Evolutionary conservation across 2,888 invertebrate genomes (phyloP), one percentile per base, ranked within the genome.

Genomic region (Epistrophella euchroma): DNA sequence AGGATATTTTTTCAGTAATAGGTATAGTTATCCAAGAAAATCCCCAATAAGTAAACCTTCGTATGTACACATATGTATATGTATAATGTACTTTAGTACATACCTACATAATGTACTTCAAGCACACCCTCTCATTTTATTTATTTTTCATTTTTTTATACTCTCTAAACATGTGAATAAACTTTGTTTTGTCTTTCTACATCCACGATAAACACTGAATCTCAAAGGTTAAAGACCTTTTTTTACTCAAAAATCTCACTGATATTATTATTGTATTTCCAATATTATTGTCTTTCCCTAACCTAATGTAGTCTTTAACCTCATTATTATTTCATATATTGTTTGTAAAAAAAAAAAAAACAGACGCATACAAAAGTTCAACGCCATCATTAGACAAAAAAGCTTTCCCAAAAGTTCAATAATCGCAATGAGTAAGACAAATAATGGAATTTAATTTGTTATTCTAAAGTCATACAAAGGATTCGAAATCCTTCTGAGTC

Each of bases 391-490:
- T n/a, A 5, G 11, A 22, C 37, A 25, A 25, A 52, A 28, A 28
- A 52, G 52, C 52, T 52, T 52, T 22, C n/a, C n/a, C 52, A 3
- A 52, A 52, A 52, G 52, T 52, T 52, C 52, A 52, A 52, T 2
- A 52, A n/a, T 52, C 52, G 28, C 52, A 28, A 28, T 52, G 52
- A 52, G 52, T 52, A 52, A 52, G 52, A 28, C 52, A 52, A 52
- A 35, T 35, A 35, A 52, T n/a, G n/a, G 25, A 52, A 25, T 52
- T 52, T 52, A 52, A 52, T 52, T 52, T 52, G 3, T 52, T 52
- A 28, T 15, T 28, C 52, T 15, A 52, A 52, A 11, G 2, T 13
- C 6, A 52, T 25, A 52, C 52, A 52, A 52, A 52, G 25, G 50
- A 52, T n/a, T 25, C 9, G 25, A n/a, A 52, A 52, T 52, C 25